phyloP scores from a whole-genome alignment of 2,113 vertebrate species.

The Seriola dumerili region DNA sequence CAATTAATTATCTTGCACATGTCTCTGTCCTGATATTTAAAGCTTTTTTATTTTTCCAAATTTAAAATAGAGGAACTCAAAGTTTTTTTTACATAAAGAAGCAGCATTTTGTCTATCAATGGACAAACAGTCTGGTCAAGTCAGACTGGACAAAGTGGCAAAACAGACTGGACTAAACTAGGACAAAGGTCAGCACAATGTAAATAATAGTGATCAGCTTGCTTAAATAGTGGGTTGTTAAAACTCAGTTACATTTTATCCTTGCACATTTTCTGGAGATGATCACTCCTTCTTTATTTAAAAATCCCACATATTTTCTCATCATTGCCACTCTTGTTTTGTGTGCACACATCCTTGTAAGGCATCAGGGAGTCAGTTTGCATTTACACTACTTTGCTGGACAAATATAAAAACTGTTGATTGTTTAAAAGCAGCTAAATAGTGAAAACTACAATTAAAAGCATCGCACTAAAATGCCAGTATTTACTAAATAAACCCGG shows the following conservation, averaged over 20 bases:
- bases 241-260: not conserved
- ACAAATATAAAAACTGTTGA: not conserved
- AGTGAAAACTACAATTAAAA: not conserved
- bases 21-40: not conserved
- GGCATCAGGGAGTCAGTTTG: conserved; percentile 11
- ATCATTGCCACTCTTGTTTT: not conserved
- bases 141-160: not conserved
- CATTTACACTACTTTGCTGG: conserved; percentile 15
- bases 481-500: not conserved
- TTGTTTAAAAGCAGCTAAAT: not conserved
- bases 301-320: not conserved
- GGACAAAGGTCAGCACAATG: conserved; percentile 1
- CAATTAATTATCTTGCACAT: not conserved
- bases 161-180: not conserved
- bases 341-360: not conserved
- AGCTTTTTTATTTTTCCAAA: not conserved
- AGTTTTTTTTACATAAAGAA: not conserved
- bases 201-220: not conserved
- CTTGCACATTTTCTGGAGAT: not conserved
- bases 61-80: not conserved
- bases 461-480: not conserved
- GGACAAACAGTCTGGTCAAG: not conserved
- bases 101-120: not conserved
- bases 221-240: not conserved
- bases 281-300: not conserved